Evolutionary conservation across 2,113 vertebrate genomes (phyloP), one percentile per base, ranked within the genome.

Genomic region (Rhinichthys klamathensis): DNA sequence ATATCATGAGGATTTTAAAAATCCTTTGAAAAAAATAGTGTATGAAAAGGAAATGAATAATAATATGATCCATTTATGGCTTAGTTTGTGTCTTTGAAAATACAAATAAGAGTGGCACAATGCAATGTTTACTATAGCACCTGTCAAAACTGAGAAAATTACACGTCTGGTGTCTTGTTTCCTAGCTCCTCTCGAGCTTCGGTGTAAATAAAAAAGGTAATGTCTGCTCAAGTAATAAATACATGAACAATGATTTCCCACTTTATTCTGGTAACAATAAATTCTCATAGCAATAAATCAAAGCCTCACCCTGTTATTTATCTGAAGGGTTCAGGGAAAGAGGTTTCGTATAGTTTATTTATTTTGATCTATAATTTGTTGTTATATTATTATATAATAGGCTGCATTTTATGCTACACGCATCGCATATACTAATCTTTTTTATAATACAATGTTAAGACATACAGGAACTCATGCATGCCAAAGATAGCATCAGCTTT

Each of bases 161-260:
- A 44, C 23, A 44, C 25, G 30, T 80, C 76, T 60, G 75, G 51
- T 58, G 23, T 35, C 88, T 86, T 61, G 90, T 88, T 86, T 86
- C 74, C 88, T 84, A 88, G 89, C 89, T 89, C 90, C 85, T 90
- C 85, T 91, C 89, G 70, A 74, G 90, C 56, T 32, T 85, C 54
- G 6, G 8, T 54, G 25, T 35, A 21, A 73, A 73, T 35, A 70
- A 73, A 77, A 74, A 56, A 65, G 15, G 80, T 25, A 18, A 32
- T 60, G 63, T 16, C 16, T 38, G 58, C n/a, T 46, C 7, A 9
- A 79, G 23, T n/a, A 79, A 79, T 41, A 80, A 41, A 44, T 25
- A 23, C 38, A 63, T 25, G n/a, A 30, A 30, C n/a, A 60, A 25
- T 25, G 32, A 41, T 27, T 16, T 41, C 2, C 23, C 9, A 3